Evolutionary conservation across 2,888 invertebrate genomes (phyloP).

Genomic region (Cepaea hortensis): DNA sequence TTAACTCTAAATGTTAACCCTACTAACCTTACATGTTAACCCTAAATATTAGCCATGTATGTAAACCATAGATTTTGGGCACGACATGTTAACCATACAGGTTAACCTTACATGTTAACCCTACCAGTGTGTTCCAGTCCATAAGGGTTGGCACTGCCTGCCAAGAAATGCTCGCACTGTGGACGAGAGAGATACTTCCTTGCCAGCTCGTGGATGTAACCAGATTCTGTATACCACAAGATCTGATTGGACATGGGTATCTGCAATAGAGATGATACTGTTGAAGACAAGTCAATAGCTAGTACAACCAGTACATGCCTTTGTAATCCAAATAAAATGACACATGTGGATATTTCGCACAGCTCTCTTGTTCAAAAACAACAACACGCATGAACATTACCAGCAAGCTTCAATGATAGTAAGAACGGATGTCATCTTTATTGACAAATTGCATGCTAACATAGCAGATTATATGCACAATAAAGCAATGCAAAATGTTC

Average conservation of each 20-base stretch:
- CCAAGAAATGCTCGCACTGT: conserved; percentile 72
- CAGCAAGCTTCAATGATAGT: background rate
- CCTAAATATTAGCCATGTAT: background rate
- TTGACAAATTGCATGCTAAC: too few species aligned
- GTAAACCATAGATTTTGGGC: background rate
- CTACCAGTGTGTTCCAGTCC: conserved; percentile 62
- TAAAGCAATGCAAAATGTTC: too few species aligned
- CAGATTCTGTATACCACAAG: conserved; percentile 80
- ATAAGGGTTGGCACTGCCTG: conserved; percentile 57
- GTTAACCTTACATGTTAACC: background rate
- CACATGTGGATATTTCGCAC: too few species aligned
- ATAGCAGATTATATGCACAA: too few species aligned
- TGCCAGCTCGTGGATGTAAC: conserved; percentile 67
- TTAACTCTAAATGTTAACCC: too few species aligned
- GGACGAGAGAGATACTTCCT: conserved; percentile 75
- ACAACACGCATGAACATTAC: background rate
- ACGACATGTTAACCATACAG: too few species aligned
- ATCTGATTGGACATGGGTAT: conserved; percentile 91
- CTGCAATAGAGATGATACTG: conserved; percentile 75
- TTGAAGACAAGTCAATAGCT: background rate
- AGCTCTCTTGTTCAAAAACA: background rate
- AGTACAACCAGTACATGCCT: background rate
- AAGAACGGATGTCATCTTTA: background rate
- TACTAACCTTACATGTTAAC: too few species aligned
- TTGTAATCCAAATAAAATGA: too few species aligned